Base-by-base conservation (phyloP, 2,797 vertebrate genomes). In the Acanthurus leucopareius region DNA sequence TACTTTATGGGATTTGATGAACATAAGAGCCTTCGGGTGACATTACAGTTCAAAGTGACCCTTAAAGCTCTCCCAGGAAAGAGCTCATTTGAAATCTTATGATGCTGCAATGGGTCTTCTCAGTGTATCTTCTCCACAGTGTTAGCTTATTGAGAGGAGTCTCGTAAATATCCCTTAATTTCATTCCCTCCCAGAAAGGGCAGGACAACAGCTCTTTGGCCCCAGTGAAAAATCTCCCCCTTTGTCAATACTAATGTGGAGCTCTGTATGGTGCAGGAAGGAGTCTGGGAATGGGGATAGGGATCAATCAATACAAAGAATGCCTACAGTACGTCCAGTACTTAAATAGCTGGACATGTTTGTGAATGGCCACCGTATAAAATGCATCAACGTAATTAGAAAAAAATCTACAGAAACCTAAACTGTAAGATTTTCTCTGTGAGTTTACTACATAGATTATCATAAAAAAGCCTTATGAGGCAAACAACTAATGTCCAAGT, bases 101-200 rank as follows among this genome's bases (percentile, higher is more conserved):
- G 61, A 71, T 63, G 79, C 51, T 19, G 47, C 73, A 71, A 61
- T 8, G 35, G 56, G 73, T 69, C 56, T 77, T 73, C 64, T 63
- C 11, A 22, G 25, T 60, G 56, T 67, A 77, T 82, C 69, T 57
- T 49, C 60, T 75, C 13, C 25, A 48, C 58, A n/a, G 17, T 40
- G 28, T 42, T 70, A 42, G 56, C n/a, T 58, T 32, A 71, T 32
- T 54, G 72, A 74, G 47, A 78, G 53, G 35, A 69, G 56, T 47
- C 60, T 75, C 59, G n/a, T 89, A 88, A 90, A 91, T 86, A 80
- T 83, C 53, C 56, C 61, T 68, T 84, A 58, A 84, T 83, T 71
- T 86, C 65, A 82, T 86, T 77, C 51, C 66, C 25, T 51, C 64
- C 66, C 66, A 32, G 73, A 89, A 90, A 91, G 84, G 85, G 75